Percentiles rank a stretch among this genome's conserved stretches.
phyloP scores from a whole-genome alignment of 2,113 vertebrate species.

The Cercocebus atys region DNA sequence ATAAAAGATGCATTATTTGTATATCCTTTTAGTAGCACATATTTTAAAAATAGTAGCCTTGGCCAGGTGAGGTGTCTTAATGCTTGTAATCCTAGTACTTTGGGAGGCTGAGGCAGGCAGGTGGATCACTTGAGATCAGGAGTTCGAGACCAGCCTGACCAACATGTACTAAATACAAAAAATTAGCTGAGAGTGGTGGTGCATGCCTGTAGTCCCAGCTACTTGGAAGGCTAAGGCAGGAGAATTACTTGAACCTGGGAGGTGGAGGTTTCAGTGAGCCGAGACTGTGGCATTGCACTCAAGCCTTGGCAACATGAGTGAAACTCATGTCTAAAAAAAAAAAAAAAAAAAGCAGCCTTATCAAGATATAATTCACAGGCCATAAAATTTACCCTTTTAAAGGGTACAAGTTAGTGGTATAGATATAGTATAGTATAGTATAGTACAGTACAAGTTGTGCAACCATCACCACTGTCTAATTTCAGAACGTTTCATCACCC shows the following conservation, averaged over 20 bases:
- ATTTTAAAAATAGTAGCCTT: background rate
- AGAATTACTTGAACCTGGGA: too few relatives aligned
- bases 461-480: background rate
- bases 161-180: too few relatives aligned
- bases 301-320: too few relatives aligned
- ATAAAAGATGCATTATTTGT: background rate
- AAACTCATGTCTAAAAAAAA: too few relatives aligned
- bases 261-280: too few relatives aligned
- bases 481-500: background rate
- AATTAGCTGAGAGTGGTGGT: too few relatives aligned
- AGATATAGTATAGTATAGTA: background rate
- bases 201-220: too few relatives aligned
- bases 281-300: too few relatives aligned
- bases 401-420: background rate
- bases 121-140: background rate
- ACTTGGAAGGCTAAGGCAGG: too few relatives aligned
- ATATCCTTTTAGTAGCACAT: background rate
- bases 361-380: conserved; percentile 1
- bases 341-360: background rate
- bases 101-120: background rate
- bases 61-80: background rate
- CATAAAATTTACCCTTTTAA: conserved; percentile 21
- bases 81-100: background rate
- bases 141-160: too few relatives aligned
- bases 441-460: background rate